Conservation (phyloP, 2,888 invertebrate species). For the Bhutanitis thaidina region DNA sequence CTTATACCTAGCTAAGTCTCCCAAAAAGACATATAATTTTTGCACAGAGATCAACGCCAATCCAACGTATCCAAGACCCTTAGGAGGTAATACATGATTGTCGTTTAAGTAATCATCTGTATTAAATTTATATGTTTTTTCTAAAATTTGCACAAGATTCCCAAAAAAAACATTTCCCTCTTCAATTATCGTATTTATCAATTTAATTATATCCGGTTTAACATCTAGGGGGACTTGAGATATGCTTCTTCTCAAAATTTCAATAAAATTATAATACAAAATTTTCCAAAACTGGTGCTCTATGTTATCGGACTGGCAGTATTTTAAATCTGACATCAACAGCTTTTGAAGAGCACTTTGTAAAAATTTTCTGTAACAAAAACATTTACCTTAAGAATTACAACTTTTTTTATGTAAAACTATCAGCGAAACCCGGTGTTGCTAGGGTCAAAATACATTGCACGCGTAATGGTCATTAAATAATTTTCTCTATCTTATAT, state of each 20-base stretch:
- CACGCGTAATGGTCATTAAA: too few relatives aligned
- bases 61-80: slow-evolving; percentile 83
- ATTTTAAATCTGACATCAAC: slow-evolving; percentile 89
- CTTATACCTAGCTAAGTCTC: slow-evolving; percentile 95
- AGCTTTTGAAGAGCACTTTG: slow-evolving; percentile 84
- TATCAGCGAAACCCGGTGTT: too few relatives aligned
- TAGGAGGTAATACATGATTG: slow-evolving; percentile 79
- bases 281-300: slow-evolving; percentile 96
- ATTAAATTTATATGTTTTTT: slow-evolving; percentile 87
- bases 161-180: slow-evolving; percentile 91
- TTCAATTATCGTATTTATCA: slow-evolving; percentile 85
- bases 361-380: slow-evolving; percentile 74
- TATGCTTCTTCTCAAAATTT: slow-evolving; percentile 86
- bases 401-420: too few relatives aligned
- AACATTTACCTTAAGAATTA: background rate
- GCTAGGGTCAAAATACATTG: too few relatives aligned
- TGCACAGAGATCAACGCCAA: slow-evolving; percentile 92
- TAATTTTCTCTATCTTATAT: too few relatives aligned
- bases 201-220: slow-evolving; percentile 82
- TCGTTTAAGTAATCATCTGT: slow-evolving; percentile 81
- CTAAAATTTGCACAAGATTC: slow-evolving; percentile 84
- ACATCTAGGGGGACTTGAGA: slow-evolving; percentile 80
- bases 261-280: slow-evolving; percentile 92
- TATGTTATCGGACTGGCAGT: slow-evolving; percentile 91
- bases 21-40: slow-evolving; percentile 92